Percentiles rank a stretch among this genome's conserved stretches.
phyloP scores from a whole-genome alignment of 2,113 vertebrate species.

The Pterophyllum scalare region DNA sequence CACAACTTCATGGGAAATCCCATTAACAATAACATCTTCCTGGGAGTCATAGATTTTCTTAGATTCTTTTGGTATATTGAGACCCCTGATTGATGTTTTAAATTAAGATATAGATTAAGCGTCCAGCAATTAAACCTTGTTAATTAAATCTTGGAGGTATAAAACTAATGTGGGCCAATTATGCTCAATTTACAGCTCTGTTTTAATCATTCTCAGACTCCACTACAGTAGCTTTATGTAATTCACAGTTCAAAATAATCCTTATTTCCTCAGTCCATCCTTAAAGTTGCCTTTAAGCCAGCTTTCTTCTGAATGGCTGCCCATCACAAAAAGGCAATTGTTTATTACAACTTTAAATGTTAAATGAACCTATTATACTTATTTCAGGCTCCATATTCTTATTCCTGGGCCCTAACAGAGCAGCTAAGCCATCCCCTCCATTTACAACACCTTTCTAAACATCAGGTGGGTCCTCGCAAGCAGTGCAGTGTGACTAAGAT shows the following conservation, averaged over 20 bases:
- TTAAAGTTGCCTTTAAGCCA: background rate
- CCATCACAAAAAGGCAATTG: background rate
- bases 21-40: constrained; percentile 24
- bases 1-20: constrained; percentile 50
- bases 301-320: background rate
- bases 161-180: background rate
- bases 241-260: background rate
- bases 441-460: background rate
- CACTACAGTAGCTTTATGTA: background rate
- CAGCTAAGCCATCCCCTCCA: background rate
- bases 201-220: background rate
- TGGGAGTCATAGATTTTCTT: background rate
- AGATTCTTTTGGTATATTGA: background rate
- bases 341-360: background rate
- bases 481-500: background rate
- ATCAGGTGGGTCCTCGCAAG: background rate
- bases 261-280: background rate
- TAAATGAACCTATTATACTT: background rate
- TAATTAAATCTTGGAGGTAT: background rate
- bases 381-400: background rate
- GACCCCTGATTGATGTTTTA: background rate
- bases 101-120: background rate
- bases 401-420: background rate
- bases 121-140: background rate
- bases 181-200: background rate